These are phyloP conservation scores for Fragum fragum DNA, from an alignment of 2,888 invertebrate genomes.

Conservation along the genomic window DNA sequence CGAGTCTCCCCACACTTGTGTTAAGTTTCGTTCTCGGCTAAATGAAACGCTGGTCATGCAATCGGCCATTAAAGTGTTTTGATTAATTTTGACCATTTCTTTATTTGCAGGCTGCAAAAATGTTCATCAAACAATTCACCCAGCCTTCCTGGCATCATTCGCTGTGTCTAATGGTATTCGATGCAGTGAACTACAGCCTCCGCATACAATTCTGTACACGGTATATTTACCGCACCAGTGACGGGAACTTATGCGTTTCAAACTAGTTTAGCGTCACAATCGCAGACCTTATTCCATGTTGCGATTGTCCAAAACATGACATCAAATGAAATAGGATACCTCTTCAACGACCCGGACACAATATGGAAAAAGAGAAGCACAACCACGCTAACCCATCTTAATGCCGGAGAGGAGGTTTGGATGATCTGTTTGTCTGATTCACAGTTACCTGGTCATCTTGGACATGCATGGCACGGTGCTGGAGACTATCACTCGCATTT, in stretches of 20 bases:
- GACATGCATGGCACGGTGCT: conserved; percentile 48
- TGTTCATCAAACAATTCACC: conserved; percentile 16
- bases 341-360: conserved; percentile 34
- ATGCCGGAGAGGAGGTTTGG: conserved; percentile 50
- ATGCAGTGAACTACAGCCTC: conserved; percentile 39
- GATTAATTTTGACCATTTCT: no score
- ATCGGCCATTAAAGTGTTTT: no score
- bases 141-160: conserved; percentile 51
- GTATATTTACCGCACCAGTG: conserved; percentile 47
- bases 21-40: no score
- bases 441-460: conserved; percentile 37
- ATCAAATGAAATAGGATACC: conserved; percentile 48
- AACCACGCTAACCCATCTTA: conserved; percentile 40
- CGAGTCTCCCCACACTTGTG: no score
- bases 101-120: no score
- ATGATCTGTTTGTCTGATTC: conserved; percentile 54
- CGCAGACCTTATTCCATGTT: conserved; percentile 25
- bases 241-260: conserved; percentile 49
- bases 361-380: conserved; percentile 48
- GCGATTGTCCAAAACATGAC: conserved; percentile 43
- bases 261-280: conserved; percentile 29
- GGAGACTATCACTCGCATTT: conserved; percentile 54
- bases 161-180: conserved; percentile 25
- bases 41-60: no score
- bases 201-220: conserved; percentile 46